These are phyloP conservation scores for Phortica magna DNA, from an alignment of 2,888 invertebrate species.

Conservation along the genomic window DNA sequence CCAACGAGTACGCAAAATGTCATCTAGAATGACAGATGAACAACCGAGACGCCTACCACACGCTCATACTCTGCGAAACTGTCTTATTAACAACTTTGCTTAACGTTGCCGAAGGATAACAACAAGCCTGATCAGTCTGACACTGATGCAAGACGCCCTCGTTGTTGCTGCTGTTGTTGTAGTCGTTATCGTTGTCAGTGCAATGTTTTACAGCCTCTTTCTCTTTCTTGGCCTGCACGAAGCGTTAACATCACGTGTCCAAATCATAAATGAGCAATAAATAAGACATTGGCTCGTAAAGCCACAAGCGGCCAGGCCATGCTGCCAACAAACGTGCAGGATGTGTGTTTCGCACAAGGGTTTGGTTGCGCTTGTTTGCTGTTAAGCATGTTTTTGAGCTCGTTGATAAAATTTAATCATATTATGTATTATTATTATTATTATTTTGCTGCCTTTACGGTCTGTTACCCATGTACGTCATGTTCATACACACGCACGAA, in stretches of 20 bases:
- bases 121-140: background rate
- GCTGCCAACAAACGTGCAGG: no score
- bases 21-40: slow-evolving; percentile 47
- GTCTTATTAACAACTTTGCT: slow-evolving; percentile 40
- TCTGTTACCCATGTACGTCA: slow-evolving; percentile 61
- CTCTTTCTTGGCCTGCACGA: slow-evolving; percentile 56
- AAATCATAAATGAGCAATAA: slow-evolving; percentile 73
- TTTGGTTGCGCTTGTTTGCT: slow-evolving; percentile 42
- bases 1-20: slow-evolving; percentile 48
- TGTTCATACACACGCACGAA: slow-evolving; percentile 56
- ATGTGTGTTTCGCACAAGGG: no score
- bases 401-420: slow-evolving; percentile 71
- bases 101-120: background rate
- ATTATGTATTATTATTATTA: slow-evolving; percentile 67
- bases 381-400: slow-evolving; percentile 48
- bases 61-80: slow-evolving; percentile 49
- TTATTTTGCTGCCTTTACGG: slow-evolving; percentile 68
- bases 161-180: slow-evolving; percentile 13
- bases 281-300: slow-evolving; percentile 65
- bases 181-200: slow-evolving; percentile 16
- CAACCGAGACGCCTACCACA: background rate
- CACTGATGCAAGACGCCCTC: background rate
- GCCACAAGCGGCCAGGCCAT: slow-evolving; percentile 27
- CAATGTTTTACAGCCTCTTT: background rate
- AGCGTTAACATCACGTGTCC: slow-evolving; percentile 60